Base-by-base conservation (phyloP, 53 echinoderm and acorn worm genomes). In the Mesocentrotus franciscanus region DNA sequence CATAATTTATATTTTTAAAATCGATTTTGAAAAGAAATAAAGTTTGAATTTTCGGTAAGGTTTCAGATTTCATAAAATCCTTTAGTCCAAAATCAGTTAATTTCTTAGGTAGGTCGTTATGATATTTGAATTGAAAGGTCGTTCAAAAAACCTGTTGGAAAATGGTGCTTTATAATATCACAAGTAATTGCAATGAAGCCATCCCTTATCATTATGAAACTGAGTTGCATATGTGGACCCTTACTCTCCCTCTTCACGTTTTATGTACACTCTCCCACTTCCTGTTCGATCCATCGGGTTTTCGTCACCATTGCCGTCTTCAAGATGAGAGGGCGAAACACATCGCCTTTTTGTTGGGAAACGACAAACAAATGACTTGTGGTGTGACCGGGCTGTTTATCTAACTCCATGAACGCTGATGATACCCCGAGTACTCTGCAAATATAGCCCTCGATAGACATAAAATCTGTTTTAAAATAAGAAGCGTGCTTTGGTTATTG, bases 401-500 rank as follows among this genome's bases (percentile, higher is more conserved):
- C 18, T 81, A 20, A 81, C 36, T 81, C 1, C 32, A 32, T 74
- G 74, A 74, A 81, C 81, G 20, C 81, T 32, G 39, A 79, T 39
- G 81, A 79, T 79, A 79, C 39, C 15, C 17, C 81, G 11, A 79
- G 81, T 39, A 35, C 81, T 18, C 42, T 18, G 26, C 26, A 90
- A 58, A n/a, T 59, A 90, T 56, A 27, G 61, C 59, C 29, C 59
- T 90, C 27, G 58, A 58, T 60, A 36, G 27, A 60, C 29, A 61
- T 90, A 26, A 61, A 59, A 61, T 58, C 61, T 61, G 59, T 60
- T 61, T 58, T 14, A 61, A 29, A 61, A 58, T 58, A 32, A 85
- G 85, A 49, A 57, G 85, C 56, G 85, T 49, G 85, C 55, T 26
- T 58, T 2, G 58, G 90, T 90, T 90, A 90, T 90, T 90, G 90